phyloP scores from a whole-genome alignment of 2,888 invertebrate genomes.

The Pachycephus smyrnensis region DNA sequence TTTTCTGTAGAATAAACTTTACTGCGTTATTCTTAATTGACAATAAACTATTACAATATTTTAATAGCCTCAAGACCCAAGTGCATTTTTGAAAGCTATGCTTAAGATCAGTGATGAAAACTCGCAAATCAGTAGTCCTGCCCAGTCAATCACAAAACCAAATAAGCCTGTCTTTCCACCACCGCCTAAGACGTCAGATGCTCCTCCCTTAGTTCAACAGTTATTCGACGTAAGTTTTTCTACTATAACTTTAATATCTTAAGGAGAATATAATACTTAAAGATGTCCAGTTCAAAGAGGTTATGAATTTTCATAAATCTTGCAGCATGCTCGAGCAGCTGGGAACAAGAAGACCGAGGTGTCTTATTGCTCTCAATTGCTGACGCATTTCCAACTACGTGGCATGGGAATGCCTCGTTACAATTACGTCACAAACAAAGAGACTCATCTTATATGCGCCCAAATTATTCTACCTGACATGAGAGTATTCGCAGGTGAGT shows the following conservation, averaged over 20 bases:
- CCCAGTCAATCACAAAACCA: constrained; percentile 27
- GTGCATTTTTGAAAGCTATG: constrained; percentile 61
- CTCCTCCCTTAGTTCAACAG: constrained; percentile 62
- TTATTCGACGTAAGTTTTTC: constrained; percentile 59
- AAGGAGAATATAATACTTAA: neutral
- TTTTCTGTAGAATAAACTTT: neutral
- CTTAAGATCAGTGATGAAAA: constrained; percentile 59
- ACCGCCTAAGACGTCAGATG: constrained; percentile 46
- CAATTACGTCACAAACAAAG: constrained; percentile 60
- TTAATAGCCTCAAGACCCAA: constrained; percentile 57
- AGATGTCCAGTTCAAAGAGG: neutral
- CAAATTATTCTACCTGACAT: constrained; percentile 68
- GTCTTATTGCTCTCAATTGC: constrained; percentile 60
- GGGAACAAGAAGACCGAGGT: constrained; percentile 36
- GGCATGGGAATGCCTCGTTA: constrained; percentile 68
- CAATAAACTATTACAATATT: neutral
- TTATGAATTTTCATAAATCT: constrained; percentile 18
- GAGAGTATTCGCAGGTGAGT: constrained; percentile 66
- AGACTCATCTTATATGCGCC: constrained; percentile 59
- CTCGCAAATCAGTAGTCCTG: constrained; percentile 36
- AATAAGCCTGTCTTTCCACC: constrained; percentile 39
- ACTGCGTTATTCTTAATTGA: neutral
- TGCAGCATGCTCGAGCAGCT: constrained; percentile 55
- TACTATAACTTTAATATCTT: neutral
- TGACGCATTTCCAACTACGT: constrained; percentile 66